Evolutionary conservation across 2,888 invertebrate species (phyloP).

Genomic region (Hypena proboscidalis): DNA sequence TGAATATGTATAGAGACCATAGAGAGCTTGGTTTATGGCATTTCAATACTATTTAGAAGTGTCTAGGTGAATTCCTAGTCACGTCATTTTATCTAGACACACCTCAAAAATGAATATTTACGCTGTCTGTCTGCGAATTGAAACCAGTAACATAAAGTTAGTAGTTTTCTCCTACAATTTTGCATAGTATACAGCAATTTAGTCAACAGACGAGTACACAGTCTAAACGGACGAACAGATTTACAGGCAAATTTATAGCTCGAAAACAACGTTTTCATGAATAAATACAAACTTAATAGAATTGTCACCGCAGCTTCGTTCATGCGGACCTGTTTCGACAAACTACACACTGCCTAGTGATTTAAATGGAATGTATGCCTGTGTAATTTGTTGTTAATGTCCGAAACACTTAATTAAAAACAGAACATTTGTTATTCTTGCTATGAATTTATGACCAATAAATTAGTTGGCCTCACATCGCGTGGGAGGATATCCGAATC

Average conservation of each 20-base stretch:
- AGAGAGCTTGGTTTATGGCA: slow-evolving; percentile 25
- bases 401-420: slow-evolving; percentile 3
- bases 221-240: no score
- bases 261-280: slow-evolving; percentile 5
- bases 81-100: not conserved
- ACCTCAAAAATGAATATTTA: not conserved
- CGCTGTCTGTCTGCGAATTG: not conserved
- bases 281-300: slow-evolving; percentile 3
- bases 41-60: slow-evolving; percentile 26
- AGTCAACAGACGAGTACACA: no score
- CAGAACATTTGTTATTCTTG: slow-evolving; percentile 7
- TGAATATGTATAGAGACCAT: slow-evolving; percentile 35
- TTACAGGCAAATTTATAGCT: not conserved
- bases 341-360: no score
- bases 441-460: slow-evolving; percentile 18
- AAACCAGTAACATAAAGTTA: no score
- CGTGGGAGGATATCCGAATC: slow-evolving; percentile 26
- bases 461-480: slow-evolving; percentile 16
- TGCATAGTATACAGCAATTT: not conserved
- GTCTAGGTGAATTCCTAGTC: not conserved
- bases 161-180: no score
- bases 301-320: not conserved
- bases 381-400: not conserved
- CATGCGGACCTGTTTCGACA: not conserved
- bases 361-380: no score